Evolutionary conservation across 2,113 vertebrate genomes (phyloP).

Genomic region (Sardina pilchardus): DNA sequence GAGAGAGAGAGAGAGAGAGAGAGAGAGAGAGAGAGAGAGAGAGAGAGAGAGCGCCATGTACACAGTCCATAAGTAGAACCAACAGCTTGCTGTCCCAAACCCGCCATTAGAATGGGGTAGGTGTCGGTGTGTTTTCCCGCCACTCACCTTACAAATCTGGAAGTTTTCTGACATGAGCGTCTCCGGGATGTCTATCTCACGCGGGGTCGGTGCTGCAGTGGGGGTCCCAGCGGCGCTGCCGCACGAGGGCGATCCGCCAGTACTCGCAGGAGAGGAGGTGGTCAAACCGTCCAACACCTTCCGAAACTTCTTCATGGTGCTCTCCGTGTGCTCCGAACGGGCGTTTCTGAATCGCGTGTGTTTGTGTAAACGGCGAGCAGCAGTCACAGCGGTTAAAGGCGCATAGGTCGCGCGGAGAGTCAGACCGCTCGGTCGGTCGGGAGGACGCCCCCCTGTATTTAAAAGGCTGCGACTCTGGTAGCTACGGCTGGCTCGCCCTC

Average conservation of each 20-base stretch:
- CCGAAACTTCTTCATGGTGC: conserved; percentile 94
- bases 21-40: too few species aligned
- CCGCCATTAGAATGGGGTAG: neutral
- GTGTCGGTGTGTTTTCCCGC: neutral
- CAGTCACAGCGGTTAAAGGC: conserved; percentile 35
- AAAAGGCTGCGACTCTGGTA: neutral
- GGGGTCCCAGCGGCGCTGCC: conserved; percentile 81
- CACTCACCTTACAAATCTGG: conserved; percentile 93
- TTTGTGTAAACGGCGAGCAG: neutral
- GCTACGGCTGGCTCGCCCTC: neutral
- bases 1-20: too few species aligned
- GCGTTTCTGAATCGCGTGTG: conserved; percentile 30
- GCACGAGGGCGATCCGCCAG: conserved; percentile 72
- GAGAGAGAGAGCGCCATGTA: too few species aligned
- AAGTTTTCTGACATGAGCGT: conserved; percentile 93
- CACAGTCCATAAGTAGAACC: neutral
- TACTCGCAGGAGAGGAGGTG: conserved; percentile 85
- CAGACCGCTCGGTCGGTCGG: neutral
- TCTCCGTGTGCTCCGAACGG: conserved; percentile 11
- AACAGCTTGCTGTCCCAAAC: neutral
- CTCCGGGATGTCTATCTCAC: conserved; percentile 87
- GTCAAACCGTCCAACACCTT: conserved; percentile 98
- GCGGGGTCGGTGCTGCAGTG: conserved; percentile 75
- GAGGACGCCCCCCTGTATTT: neutral
- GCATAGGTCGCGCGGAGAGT: conserved; percentile 29